A percentile compares a stretch with the other conserved stretches of the same genome.
Conservation (phyloP, 2,797 vertebrate species). For the Myotis pilosus region DNA sequence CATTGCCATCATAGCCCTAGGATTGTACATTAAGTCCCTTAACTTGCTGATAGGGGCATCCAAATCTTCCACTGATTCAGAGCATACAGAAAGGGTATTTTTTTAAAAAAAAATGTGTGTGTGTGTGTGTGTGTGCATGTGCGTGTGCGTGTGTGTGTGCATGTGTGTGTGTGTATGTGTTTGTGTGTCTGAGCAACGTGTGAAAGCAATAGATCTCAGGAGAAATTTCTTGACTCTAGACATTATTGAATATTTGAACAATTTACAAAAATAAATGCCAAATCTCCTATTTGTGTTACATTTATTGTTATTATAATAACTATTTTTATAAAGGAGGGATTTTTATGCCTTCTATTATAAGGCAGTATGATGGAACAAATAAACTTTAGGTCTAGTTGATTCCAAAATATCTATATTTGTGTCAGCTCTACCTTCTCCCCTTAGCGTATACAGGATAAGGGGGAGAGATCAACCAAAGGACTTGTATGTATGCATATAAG, state of each 20-base stretch:
- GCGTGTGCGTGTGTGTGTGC: too few species aligned
- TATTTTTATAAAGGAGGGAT: neutral
- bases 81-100: neutral
- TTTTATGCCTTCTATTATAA: neutral
- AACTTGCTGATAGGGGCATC: conserved; percentile 16
- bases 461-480: too few species aligned
- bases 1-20: conserved; percentile 23
- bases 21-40: conserved; percentile 26
- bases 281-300: neutral
- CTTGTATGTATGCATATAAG: too few species aligned
- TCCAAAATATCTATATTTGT: neutral
- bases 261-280: neutral
- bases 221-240: neutral
- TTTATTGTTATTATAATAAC: neutral
- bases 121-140: neutral
- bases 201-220: neutral
- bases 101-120: neutral
- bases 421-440: neutral
- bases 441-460: neutral
- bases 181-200: neutral
- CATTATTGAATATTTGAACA: neutral
- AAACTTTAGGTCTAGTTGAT: neutral
- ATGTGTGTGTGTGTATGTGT: neutral
- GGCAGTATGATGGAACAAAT: neutral
- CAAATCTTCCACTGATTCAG: conserved; percentile 15